Percentiles rank a stretch among this genome's conserved stretches.
Evolutionary conservation across 2,797 vertebrate species (phyloP).

Genomic region (Loris lydekkerianus): DNA sequence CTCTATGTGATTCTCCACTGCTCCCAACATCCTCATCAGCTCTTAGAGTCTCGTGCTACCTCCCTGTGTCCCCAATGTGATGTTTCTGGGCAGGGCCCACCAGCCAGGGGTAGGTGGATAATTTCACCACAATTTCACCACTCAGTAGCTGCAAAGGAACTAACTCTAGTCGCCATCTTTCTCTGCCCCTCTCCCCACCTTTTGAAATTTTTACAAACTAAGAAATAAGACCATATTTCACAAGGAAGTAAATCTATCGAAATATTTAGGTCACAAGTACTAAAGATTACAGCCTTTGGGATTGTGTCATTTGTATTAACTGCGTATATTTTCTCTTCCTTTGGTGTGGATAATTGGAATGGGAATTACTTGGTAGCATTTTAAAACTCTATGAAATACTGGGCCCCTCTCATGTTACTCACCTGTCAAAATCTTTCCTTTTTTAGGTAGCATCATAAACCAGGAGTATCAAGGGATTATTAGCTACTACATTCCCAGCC

Average conservation of each 20-base stretch:
- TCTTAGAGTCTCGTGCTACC: too few relatives aligned
- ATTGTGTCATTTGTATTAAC: conserved; percentile 3
- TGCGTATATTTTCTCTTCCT: neutral
- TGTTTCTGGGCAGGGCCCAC: too few relatives aligned
- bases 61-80: too few relatives aligned
- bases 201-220: neutral
- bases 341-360: neutral
- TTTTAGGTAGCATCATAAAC: conserved; percentile 93
- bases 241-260: neutral
- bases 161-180: too few relatives aligned
- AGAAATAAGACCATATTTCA: conserved; percentile 3
- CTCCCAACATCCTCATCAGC: too few relatives aligned
- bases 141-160: too few relatives aligned
- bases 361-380: neutral
- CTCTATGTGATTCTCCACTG: too few relatives aligned
- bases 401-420: conserved; percentile 34
- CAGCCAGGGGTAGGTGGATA: too few relatives aligned
- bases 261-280: conserved; percentile 5
- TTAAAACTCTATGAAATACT: neutral
- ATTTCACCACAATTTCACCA: too few relatives aligned
- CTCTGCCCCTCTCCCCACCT: too few relatives aligned
- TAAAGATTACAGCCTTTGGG: neutral
- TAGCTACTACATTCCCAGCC: conserved; percentile 96
- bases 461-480: conserved; percentile 96
- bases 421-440: conserved; percentile 51